Conservation (phyloP, 2,113 vertebrate genomes). For the Mobula birostris region DNA sequence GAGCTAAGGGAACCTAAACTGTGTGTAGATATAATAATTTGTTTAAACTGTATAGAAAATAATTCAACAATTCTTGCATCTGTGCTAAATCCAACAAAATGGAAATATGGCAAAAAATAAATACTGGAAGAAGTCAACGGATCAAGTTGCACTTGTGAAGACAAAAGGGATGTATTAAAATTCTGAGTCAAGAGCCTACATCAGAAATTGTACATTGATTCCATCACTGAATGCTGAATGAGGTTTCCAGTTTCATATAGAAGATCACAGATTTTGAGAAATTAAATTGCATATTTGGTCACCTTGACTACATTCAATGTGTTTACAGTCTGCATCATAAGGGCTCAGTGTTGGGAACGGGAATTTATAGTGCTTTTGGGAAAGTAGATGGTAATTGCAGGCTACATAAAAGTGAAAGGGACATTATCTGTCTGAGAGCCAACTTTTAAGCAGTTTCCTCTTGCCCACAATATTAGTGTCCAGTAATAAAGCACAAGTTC, state of each 20-base stretch:
- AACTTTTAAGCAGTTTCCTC: not conserved
- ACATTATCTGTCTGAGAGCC: not conserved
- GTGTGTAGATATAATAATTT: not conserved
- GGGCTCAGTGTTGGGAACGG: not conserved
- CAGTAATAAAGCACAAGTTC: not conserved
- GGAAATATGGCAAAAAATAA: not conserved
- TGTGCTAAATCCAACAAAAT: not conserved
- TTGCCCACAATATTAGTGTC: not conserved
- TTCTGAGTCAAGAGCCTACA: too few relatives aligned
- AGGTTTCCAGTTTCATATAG: not conserved
- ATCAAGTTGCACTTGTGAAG: too few relatives aligned
- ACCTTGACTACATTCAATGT: not conserved
- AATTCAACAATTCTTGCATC: not conserved
- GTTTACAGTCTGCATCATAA: not conserved
- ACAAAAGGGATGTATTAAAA: too few relatives aligned
- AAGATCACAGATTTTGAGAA: not conserved
- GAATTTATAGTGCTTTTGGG: not conserved
- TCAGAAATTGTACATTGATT: not conserved
- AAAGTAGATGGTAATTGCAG: not conserved
- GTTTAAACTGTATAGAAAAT: not conserved
- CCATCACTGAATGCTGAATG: not conserved
- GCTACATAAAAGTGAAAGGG: not conserved
- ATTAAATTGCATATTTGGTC: not conserved
- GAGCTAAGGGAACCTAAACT: too few relatives aligned
- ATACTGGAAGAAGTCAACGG: too few relatives aligned